phyloP scores from a whole-genome alignment of 1,140 invertebrate species.

The Muscidifurax raptorellus region DNA sequence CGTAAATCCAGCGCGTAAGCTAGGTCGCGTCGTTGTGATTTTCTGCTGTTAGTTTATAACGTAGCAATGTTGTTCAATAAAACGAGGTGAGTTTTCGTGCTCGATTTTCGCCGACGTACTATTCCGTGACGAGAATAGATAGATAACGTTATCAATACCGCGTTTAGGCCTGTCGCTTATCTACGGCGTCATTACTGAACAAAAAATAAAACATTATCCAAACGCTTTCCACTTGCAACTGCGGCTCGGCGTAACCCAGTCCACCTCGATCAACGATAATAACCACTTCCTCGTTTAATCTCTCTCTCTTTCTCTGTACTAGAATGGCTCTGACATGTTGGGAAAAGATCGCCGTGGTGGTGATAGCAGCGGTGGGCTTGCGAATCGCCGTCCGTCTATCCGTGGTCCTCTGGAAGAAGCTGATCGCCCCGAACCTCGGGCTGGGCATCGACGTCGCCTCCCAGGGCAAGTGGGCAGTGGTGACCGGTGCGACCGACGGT shows the following conservation, averaged over 20 bases:
- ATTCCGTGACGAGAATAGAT: too few relatives aligned
- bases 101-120: too few relatives aligned
- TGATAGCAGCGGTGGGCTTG: conserved; percentile 65
- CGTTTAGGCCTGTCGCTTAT: too few relatives aligned
- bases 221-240: too few relatives aligned
- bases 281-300: background rate
- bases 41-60: too few relatives aligned
- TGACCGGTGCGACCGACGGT: conserved; percentile 94
- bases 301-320: background rate
- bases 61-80: background rate
- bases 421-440: conserved; percentile 67
- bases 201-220: too few relatives aligned
- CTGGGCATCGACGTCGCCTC: conserved; percentile 65
- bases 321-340: conserved; percentile 70
- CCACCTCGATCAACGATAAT: too few relatives aligned
- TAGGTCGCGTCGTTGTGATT: background rate
- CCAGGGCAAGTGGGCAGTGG: conserved; percentile 78
- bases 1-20: background rate
- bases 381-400: conserved; percentile 62
- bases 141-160: too few relatives aligned
- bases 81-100: background rate
- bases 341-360: conserved; percentile 69
- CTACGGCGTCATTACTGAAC: too few relatives aligned
- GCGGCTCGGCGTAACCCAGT: too few relatives aligned
- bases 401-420: conserved; percentile 67